phyloP scores from a whole-genome alignment of 2,888 invertebrate species.

The Gastracanthus pulcherrimus region DNA sequence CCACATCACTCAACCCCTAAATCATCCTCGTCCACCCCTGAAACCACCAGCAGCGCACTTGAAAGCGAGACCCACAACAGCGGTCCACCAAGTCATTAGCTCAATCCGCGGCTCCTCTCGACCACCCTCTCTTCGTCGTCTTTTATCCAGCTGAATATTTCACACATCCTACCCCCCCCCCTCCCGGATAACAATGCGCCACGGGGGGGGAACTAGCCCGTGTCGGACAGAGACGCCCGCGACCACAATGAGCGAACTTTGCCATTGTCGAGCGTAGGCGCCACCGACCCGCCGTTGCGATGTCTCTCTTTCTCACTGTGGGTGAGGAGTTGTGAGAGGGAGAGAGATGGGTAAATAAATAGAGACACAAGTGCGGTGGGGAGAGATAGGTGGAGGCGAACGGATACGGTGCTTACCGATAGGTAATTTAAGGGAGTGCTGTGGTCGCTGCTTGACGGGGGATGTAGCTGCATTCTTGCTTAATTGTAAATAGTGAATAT shows the following conservation, averaged over 20 bases:
- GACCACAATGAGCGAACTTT: constrained; percentile 72
- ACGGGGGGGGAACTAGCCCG: constrained; percentile 54
- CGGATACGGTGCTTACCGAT: background rate
- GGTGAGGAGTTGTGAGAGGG: background rate
- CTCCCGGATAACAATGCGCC: constrained; percentile 44
- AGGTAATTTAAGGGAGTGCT: background rate
- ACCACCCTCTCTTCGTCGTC: too few relatives aligned
- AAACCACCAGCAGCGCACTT: too few relatives aligned
- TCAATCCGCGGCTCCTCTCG: background rate
- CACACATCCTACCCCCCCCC: background rate
- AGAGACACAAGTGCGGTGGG: background rate
- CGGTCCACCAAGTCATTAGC: constrained; percentile 12
- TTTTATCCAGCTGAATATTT: constrained; percentile 27
- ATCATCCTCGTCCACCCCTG: too few relatives aligned
- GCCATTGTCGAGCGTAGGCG: constrained; percentile 66
- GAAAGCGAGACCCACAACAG: too few relatives aligned
- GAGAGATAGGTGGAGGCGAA: background rate
- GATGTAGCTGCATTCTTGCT: background rate
- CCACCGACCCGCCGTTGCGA: background rate
- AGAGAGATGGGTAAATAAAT: background rate
- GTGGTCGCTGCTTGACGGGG: background rate
- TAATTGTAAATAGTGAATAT: too few relatives aligned
- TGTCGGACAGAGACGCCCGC: constrained; percentile 68
- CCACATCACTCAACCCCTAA: too few relatives aligned
- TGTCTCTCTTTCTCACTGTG: background rate